Conservation (phyloP, 2,888 invertebrate species). For the Lithophane semibrunnea region DNA sequence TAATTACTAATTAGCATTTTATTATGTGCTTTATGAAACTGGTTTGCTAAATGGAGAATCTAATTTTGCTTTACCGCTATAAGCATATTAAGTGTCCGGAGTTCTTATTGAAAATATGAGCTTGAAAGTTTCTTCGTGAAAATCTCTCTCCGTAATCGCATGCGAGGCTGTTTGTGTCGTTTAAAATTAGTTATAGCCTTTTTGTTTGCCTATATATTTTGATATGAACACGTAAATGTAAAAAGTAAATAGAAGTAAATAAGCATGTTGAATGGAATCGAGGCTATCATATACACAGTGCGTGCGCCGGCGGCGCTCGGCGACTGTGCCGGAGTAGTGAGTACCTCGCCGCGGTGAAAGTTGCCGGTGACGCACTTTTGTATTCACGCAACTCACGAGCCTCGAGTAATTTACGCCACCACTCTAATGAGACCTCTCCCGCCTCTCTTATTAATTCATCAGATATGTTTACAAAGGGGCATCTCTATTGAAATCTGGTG, state of each 20-base stretch:
- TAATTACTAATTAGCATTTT: conserved; percentile 50
- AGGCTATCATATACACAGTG: conserved; percentile 64
- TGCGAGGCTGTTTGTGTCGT: conserved; percentile 32
- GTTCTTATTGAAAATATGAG: conserved; percentile 11
- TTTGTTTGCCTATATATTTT: conserved; percentile 25
- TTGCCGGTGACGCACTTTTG: conserved; percentile 87
- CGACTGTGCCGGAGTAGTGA: conserved; percentile 57
- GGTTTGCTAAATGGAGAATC: conserved; percentile 30
- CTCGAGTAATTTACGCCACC: conserved; percentile 81
- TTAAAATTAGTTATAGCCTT: conserved; percentile 28
- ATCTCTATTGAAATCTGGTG: conserved; percentile 71
- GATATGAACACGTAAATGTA: conserved; percentile 25
- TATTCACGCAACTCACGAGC: conserved; percentile 82
- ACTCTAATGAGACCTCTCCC: conserved; percentile 75
- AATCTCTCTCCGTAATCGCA: conserved; percentile 18
- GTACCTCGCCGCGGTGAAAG: conserved; percentile 83
- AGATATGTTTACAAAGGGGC: conserved; percentile 67
- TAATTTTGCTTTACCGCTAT: conserved; percentile 25
- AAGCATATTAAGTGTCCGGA: not conserved
- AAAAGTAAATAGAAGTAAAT: conserved; percentile 53
- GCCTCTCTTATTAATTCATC: conserved; percentile 74
- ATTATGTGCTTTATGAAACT: conserved; percentile 38
- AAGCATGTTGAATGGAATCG: conserved; percentile 63
- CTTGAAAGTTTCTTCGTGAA: conserved; percentile 37
- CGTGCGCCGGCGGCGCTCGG: conserved; percentile 72